Percentiles rank a stretch among this genome's conserved stretches.
Conservation (phyloP, 1,140 invertebrate genomes). For the Lethrus apterus region DNA sequence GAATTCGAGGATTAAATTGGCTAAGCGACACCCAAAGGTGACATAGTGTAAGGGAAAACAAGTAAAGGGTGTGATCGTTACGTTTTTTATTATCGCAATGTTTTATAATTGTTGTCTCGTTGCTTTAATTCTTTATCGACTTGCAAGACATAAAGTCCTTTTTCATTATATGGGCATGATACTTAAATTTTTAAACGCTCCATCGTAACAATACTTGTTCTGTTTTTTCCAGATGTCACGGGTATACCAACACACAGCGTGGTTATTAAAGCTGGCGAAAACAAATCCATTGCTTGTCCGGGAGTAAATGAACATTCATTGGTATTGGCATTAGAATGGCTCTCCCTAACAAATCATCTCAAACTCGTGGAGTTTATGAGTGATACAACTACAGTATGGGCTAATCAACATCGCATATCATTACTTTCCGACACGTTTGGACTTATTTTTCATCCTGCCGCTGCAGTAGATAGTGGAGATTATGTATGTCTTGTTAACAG, state of each 20-base stretch:
- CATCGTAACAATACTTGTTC: too few species aligned
- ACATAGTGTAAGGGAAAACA: too few species aligned
- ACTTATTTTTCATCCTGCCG: constrained; percentile 54
- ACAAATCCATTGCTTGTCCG: constrained; percentile 56
- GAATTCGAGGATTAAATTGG: too few species aligned
- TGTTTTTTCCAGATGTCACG: constrained; percentile 39
- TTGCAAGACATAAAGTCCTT: too few species aligned
- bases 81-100: too few species aligned
- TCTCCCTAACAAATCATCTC: constrained; percentile 33
- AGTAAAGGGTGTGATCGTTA: too few species aligned
- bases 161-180: too few species aligned
- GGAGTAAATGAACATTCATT: constrained; percentile 57
- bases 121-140: too few species aligned
- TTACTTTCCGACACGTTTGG: constrained; percentile 54
- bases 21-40: too few species aligned
- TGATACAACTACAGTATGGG: constrained; percentile 47
- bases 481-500: constrained; percentile 63
- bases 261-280: constrained; percentile 55
- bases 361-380: constrained; percentile 48
- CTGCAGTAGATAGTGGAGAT: constrained; percentile 54
- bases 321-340: constrained; percentile 56
- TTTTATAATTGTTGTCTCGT: too few species aligned
- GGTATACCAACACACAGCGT: constrained; percentile 49
- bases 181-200: too few species aligned
- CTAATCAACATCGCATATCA: constrained; percentile 46